Conservation (phyloP, 2,888 invertebrate species). For the Mythimna vitellina region DNA sequence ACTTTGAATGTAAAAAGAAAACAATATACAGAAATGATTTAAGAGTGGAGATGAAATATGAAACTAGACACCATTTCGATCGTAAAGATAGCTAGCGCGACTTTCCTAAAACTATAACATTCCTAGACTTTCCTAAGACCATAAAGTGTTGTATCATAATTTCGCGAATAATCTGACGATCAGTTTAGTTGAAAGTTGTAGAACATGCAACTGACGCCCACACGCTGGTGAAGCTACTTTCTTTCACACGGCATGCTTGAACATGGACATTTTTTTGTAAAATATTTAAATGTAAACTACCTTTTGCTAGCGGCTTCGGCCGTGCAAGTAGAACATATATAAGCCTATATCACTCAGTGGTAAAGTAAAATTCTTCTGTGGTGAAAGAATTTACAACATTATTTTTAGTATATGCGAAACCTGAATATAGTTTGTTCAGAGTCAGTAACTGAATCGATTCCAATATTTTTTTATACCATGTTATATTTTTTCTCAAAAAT, state of each 20-base stretch:
- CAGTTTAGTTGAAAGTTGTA: constrained; percentile 45
- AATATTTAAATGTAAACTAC: neutral
- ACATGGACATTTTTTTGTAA: neutral
- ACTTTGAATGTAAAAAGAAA: neutral
- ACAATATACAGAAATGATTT: neutral
- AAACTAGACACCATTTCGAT: constrained; percentile 29
- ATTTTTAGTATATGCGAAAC: too few relatives aligned
- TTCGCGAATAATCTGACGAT: constrained; percentile 41
- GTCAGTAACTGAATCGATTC: too few relatives aligned
- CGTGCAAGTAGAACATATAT: too few relatives aligned
- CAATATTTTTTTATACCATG: too few relatives aligned
- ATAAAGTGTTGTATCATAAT: constrained; percentile 35
- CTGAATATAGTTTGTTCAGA: too few relatives aligned
- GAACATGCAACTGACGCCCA: constrained; percentile 37
- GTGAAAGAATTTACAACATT: too few relatives aligned
- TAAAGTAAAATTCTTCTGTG: too few relatives aligned
- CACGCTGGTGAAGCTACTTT: constrained; percentile 31
- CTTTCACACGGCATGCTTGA: constrained; percentile 29
- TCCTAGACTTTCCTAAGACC: constrained; percentile 33
- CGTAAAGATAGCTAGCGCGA: constrained; percentile 23
- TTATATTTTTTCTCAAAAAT: too few relatives aligned
- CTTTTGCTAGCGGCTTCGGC: too few relatives aligned
- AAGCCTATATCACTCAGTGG: too few relatives aligned
- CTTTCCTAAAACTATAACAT: constrained; percentile 38
- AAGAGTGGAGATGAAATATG: neutral